These are phyloP conservation scores for Neolamprologus brichardi DNA, from an alignment of 2,113 vertebrate genomes.

Conservation along the genomic window DNA sequence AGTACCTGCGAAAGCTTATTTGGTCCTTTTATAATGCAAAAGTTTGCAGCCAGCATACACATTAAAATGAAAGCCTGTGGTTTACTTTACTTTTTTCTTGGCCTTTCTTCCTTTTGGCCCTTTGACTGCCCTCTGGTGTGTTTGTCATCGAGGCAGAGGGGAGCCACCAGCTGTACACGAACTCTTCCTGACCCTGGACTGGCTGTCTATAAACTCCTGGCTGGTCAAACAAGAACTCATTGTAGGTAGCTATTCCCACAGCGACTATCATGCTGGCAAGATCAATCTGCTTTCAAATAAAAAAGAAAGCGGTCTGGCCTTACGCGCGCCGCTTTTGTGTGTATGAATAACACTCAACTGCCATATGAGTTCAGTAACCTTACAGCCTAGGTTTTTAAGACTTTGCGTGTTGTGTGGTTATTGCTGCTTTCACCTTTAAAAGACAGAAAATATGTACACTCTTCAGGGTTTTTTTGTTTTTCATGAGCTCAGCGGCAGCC, in stretches of 20 bases:
- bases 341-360: not conserved
- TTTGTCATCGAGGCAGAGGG: slow-evolving; percentile 1
- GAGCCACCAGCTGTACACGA: not conserved
- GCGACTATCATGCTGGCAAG: not conserved
- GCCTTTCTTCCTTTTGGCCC: not conserved
- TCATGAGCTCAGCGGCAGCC: not conserved
- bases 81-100: not conserved
- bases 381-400: not conserved
- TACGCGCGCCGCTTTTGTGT: not conserved
- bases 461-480: not conserved
- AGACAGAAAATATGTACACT: not conserved
- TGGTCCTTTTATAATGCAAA: not conserved
- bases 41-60: not conserved
- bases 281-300: not conserved
- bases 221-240: slow-evolving; percentile 29
- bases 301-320: not conserved
- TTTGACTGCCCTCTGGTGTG: not conserved
- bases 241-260: slow-evolving; percentile 31
- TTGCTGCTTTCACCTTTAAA: not conserved
- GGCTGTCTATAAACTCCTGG: not conserved
- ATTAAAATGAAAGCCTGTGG: not conserved
- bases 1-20: not conserved
- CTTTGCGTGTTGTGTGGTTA: not conserved
- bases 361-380: not conserved
- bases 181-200: slow-evolving; percentile 17